phyloP scores from a whole-genome alignment of 2,888 invertebrate species.

The Furcula furcula region DNA sequence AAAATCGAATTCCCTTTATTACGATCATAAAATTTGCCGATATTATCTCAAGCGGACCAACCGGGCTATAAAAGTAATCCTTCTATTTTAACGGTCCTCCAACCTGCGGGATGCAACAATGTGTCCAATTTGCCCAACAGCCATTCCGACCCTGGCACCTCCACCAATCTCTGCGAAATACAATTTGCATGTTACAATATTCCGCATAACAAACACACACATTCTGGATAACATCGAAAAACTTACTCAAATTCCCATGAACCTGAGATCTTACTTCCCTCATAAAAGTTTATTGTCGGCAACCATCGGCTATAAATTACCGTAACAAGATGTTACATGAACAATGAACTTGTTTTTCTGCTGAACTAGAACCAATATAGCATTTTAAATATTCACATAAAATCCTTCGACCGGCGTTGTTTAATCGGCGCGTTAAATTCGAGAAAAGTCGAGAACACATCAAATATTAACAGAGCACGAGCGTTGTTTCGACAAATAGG shows the following conservation, averaged over 20 bases:
- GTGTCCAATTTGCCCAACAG: constrained; percentile 58
- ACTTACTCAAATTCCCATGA: constrained; percentile 14
- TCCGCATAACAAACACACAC: constrained; percentile 14
- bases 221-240: constrained; percentile 12
- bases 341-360: constrained; percentile 56
- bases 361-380: constrained; percentile 74
- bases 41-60: constrained; percentile 77
- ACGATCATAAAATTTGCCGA: constrained; percentile 76
- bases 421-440: constrained; percentile 79
- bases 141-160: constrained; percentile 40
- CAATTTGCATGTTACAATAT: constrained; percentile 37
- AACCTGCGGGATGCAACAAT: constrained; percentile 75
- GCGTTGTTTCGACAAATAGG: constrained; percentile 75
- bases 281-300: constrained; percentile 28
- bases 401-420: constrained; percentile 74
- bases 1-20: constrained; percentile 79
- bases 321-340: constrained; percentile 46
- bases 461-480: constrained; percentile 72
- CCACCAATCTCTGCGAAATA: constrained; percentile 33
- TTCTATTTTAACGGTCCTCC: constrained; percentile 75
- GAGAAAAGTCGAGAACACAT: constrained; percentile 79
- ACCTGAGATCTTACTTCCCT: constrained; percentile 15
- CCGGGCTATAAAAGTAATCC: constrained; percentile 76
- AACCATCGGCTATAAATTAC: constrained; percentile 38
- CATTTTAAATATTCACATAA: constrained; percentile 79